These are phyloP conservation scores for Drosophila leontia DNA, from an alignment of 1,140 invertebrate genomes.

Conservation along the genomic window DNA sequence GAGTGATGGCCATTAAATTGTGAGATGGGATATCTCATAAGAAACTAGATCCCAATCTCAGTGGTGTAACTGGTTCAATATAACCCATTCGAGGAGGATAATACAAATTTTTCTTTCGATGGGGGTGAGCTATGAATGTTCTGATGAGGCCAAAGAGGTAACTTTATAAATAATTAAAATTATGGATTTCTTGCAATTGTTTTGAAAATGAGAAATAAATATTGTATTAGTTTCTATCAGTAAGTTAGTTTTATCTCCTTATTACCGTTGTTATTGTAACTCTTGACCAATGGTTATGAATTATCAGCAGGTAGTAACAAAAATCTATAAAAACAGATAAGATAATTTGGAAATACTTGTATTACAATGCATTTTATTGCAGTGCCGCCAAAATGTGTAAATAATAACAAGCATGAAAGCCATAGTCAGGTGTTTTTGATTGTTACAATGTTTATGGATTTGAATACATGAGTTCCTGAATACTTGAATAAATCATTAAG, in stretches of 20 bases:
- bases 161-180: too few relatives aligned
- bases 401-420: not conserved
- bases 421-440: not conserved
- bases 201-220: not conserved
- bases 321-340: not conserved
- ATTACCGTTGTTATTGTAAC: not conserved
- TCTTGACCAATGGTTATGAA: not conserved
- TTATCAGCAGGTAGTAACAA: not conserved
- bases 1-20: constrained; percentile 8
- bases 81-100: too few relatives aligned
- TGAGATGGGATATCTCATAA: not conserved
- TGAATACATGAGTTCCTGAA: not conserved
- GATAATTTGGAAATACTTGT: not conserved
- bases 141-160: too few relatives aligned
- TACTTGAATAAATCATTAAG: too few relatives aligned
- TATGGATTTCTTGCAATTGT: not conserved
- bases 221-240: not conserved
- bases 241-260: not conserved
- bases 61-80: not conserved
- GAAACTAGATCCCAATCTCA: not conserved
- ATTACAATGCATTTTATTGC: not conserved
- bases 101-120: too few relatives aligned
- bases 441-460: not conserved
- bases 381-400: not conserved
- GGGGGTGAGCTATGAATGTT: too few relatives aligned